phyloP scores from a whole-genome alignment of 1,140 invertebrate genomes.

The Drosophila nigromelanica region DNA sequence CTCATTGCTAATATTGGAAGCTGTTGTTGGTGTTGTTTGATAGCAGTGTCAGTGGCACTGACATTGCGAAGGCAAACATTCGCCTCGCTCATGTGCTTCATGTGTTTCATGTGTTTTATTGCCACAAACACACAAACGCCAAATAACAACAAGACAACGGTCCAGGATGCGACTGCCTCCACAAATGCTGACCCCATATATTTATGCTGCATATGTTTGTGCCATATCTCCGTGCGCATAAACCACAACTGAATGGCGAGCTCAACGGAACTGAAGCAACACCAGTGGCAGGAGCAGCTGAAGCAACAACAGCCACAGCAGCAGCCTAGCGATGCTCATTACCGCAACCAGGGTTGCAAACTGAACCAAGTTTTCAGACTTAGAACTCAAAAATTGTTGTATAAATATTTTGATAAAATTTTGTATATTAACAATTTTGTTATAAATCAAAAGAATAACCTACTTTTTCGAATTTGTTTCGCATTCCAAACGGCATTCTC shows the following conservation, averaged over 20 bases:
- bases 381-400: neutral
- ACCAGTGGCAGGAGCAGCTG: conserved; percentile 43
- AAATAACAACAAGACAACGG: conserved; percentile 33
- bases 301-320: conserved; percentile 11
- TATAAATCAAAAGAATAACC: neutral
- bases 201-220: conserved; percentile 78
- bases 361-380: neutral
- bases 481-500: neutral
- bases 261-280: conserved; percentile 61
- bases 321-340: conserved; percentile 47
- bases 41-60: conserved; percentile 65
- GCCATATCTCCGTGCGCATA: conserved; percentile 74
- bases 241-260: conserved; percentile 73
- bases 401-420: neutral
- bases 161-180: conserved; percentile 60
- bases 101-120: conserved; percentile 70
- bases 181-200: conserved; percentile 50
- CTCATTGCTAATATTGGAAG: conserved; percentile 78
- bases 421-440: neutral
- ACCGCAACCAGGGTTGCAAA: conserved; percentile 34
- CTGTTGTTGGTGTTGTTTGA: conserved; percentile 42
- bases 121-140: conserved; percentile 46
- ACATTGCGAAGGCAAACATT: conserved; percentile 55
- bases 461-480: neutral
- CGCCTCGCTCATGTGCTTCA: conserved; percentile 63